These are phyloP conservation scores for Eupelmus urozonus DNA, from an alignment of 2,888 invertebrate genomes.

Conservation along the genomic window DNA sequence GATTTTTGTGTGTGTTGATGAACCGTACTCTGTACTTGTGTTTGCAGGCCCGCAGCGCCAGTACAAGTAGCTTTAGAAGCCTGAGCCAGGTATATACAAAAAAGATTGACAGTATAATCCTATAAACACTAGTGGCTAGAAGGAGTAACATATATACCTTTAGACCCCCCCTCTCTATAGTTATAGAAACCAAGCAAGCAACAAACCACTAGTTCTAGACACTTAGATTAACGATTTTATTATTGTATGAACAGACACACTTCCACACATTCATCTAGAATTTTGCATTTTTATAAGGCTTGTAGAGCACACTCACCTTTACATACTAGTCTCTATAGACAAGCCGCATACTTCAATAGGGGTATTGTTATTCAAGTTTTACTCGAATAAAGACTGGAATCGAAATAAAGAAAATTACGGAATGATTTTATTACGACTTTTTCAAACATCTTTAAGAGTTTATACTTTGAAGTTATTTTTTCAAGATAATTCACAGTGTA, in stretches of 20 bases:
- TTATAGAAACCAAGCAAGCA: constrained; percentile 39
- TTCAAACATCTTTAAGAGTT: too few relatives aligned
- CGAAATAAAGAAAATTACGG: too few relatives aligned
- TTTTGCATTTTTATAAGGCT: constrained; percentile 40
- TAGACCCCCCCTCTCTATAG: constrained; percentile 50
- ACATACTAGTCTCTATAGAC: background rate
- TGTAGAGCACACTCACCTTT: constrained; percentile 3
- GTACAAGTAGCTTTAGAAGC: constrained; percentile 94
- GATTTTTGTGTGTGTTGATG: constrained; percentile 70
- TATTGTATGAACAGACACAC: background rate
- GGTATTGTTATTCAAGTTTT: too few relatives aligned
- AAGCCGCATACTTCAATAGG: too few relatives aligned
- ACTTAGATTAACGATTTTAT: constrained; percentile 35
- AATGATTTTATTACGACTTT: too few relatives aligned
- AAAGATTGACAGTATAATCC: constrained; percentile 67
- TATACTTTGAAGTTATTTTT: too few relatives aligned
- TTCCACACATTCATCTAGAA: background rate
- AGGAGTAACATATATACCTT: constrained; percentile 27
- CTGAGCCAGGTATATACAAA: constrained; percentile 87
- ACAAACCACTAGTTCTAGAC: constrained; percentile 37
- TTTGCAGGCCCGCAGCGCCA: constrained; percentile 92
- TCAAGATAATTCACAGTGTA: too few relatives aligned
- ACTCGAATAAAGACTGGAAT: too few relatives aligned
- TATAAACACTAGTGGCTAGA: constrained; percentile 50
- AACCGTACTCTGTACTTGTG: constrained; percentile 76